Base-by-base conservation (phyloP, 2,797 vertebrate species). In the Cirrhinus mrigala region DNA sequence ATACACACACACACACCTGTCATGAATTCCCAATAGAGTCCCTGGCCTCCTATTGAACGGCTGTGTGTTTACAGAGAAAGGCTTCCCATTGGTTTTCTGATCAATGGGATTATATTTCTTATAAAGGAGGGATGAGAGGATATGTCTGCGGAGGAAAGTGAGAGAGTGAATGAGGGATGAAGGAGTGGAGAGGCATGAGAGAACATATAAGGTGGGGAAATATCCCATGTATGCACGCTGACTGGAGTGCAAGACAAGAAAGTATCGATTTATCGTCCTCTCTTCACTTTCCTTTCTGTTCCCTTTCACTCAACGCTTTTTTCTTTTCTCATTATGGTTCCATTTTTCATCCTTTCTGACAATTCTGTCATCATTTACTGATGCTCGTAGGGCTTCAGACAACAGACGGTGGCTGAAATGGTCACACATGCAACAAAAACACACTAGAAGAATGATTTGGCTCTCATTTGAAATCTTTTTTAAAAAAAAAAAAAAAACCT, bases 61-160 rank as follows among this genome's bases (percentile, higher is more conserved):
- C 88, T 82, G 90, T 90, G 90, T 94, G 94, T 94, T 94, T 94
- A 94, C 93, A 94, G 91, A 94, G 92, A 91, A 92, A 86, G 89
- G 86, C 90, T 91, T 94, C 92, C 91, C 92, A 92, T 92, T 82
- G 89, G 92, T 88, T 93, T 94, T 89, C 92, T 88, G 94, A 95
- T 95, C 94, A 93, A 94, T 95, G 86, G 90, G 92, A 94, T 94
- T 95, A 93, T 92, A 93, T 94, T 94, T 94, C 91, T 91, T 92
- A 93, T 92, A 92, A 93, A 92, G 90, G 85, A 60, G 74, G 91
- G 90, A 91, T 27, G 80, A 56, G 86, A 85, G 87, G 79, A 64
- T 86, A 73, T 64, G 75, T 75, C 44, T 79, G 29, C 44, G 52
- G 33, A 64, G 66, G 86, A 50, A 69, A 27, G 24, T 2, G 22